Percentiles rank a stretch among this genome's conserved stretches.
These are phyloP conservation scores for Phenacoccus solenopsis DNA, from an alignment of 1,140 invertebrate species.

Conservation along the genomic window DNA sequence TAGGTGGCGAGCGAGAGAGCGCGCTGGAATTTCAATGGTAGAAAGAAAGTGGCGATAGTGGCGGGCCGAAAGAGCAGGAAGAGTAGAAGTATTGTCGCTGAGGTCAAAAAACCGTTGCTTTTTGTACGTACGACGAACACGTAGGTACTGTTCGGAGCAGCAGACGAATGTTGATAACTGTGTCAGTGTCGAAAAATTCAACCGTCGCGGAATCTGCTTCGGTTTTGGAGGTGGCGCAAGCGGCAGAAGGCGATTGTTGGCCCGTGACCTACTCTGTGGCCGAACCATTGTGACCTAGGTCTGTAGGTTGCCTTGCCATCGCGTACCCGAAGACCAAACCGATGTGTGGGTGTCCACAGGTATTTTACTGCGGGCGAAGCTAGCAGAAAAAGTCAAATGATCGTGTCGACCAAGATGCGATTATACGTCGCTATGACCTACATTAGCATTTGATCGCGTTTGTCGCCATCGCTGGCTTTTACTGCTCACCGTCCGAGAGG, in stretches of 20 bases:
- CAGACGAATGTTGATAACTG: too few relatives aligned
- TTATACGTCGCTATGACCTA: neutral
- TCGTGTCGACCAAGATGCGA: neutral
- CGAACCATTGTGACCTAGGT: neutral
- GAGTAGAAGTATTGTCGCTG: too few relatives aligned
- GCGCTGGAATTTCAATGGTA: too few relatives aligned
- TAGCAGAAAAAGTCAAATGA: neutral
- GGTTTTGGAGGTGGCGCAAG: neutral
- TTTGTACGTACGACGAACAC: too few relatives aligned
- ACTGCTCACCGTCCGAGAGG: neutral
- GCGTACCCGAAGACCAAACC: too few relatives aligned
- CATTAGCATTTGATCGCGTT: neutral
- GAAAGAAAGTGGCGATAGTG: too few relatives aligned
- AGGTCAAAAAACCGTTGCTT: neutral
- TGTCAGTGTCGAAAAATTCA: constrained; percentile 1
- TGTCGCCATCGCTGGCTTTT: too few relatives aligned
- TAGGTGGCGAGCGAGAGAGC: too few relatives aligned
- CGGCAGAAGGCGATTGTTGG: neutral
- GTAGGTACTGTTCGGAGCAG: too few relatives aligned
- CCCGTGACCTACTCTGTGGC: neutral
- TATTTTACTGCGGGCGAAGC: neutral
- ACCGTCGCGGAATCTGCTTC: neutral
- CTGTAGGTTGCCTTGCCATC: neutral
- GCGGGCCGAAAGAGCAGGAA: too few relatives aligned
- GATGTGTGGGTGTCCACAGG: neutral